Base-by-base conservation (phyloP, 2,888 invertebrate genomes). In the Cacoxenus indagator region DNA sequence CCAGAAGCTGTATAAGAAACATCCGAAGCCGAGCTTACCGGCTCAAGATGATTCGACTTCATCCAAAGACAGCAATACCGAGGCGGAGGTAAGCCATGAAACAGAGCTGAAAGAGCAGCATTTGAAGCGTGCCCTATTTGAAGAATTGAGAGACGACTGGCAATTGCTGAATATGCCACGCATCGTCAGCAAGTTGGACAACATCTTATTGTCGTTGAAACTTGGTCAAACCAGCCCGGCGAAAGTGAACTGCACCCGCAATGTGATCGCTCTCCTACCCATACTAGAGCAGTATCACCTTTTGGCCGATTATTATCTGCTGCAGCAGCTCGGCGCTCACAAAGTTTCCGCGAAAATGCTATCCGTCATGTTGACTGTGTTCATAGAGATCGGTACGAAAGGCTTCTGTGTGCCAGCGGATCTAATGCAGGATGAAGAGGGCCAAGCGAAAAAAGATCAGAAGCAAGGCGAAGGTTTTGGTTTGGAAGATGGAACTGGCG, bases 381-480 rank as follows among this genome's bases (percentile, higher is more conserved):
- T 98, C 86, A 91, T 94, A 0, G 95, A 96, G 78, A 90, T 98
- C 31, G 92, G 93, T 14, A 90, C 91, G 48, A 95, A 94, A 90
- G 99, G 99, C 17, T 99, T 99, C 88, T 98, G 98, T 85, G 92
- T 96, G 61, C 97, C 98, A 0, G 92, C 94, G 3, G 97, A 97
- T 83, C 89, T 94, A 27, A 92, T 95, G 78, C 93, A 92, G 78
- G 94, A 94, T 45, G 92, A 93, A 73, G 91, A 92, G 26, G 92
- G 91, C 11, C 91, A 91, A 24, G 76, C 78, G 2, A 86, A 84
- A 37, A 84, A 85, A 89, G 90, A 91, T 0, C 90, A 91, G 1
- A 90, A 90, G 67, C 85, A 90, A 29, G 90, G 92, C 0, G 92
- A 93, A 72, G 96, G 96, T 5, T 94, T 95, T 84, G 98, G 98